phyloP scores from a whole-genome alignment of 2,888 invertebrate species.

The Neoscelio sp. region DNA sequence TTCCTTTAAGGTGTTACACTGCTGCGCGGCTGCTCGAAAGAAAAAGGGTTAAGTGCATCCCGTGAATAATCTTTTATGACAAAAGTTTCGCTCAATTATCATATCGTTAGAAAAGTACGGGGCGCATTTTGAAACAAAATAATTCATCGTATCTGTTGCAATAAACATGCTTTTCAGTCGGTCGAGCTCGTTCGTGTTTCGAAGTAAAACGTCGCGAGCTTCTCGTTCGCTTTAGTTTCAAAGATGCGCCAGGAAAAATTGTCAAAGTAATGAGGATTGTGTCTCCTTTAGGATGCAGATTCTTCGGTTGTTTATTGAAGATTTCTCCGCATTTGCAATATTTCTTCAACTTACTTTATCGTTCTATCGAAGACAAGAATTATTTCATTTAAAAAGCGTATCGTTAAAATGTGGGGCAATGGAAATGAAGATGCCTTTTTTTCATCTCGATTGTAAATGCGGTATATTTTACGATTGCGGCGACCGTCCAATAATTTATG shows the following conservation, averaged over 20 bases:
- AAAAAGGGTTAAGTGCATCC: constrained; percentile 54
- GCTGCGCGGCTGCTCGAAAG: neutral
- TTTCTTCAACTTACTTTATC: constrained; percentile 8
- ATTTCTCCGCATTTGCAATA: constrained; percentile 10
- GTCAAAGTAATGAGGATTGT: constrained; percentile 47
- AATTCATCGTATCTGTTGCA: constrained; percentile 42
- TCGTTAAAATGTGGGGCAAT: constrained; percentile 6
- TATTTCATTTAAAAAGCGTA: constrained; percentile 11
- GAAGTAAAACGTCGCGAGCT: constrained; percentile 19
- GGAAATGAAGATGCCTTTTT: neutral
- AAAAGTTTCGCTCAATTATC: constrained; percentile 55
- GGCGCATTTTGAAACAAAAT: constrained; percentile 28
- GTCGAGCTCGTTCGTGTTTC: constrained; percentile 1
- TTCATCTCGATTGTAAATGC: too few species aligned
- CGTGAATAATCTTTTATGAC: constrained; percentile 46
- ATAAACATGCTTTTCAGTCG: constrained; percentile 24
- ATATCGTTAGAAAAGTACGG: constrained; percentile 26
- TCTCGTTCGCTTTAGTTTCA: constrained; percentile 23
- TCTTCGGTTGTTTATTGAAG: constrained; percentile 26
- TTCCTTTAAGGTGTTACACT: constrained; percentile 46
- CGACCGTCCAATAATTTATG: too few species aligned
- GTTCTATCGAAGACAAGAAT: constrained; percentile 1
- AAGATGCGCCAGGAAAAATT: constrained; percentile 47
- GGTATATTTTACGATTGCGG: too few species aligned
- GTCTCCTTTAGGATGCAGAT: constrained; percentile 26